phyloP scores from a whole-genome alignment of 2,113 vertebrate genomes.

The Crypturellus undulatus region DNA sequence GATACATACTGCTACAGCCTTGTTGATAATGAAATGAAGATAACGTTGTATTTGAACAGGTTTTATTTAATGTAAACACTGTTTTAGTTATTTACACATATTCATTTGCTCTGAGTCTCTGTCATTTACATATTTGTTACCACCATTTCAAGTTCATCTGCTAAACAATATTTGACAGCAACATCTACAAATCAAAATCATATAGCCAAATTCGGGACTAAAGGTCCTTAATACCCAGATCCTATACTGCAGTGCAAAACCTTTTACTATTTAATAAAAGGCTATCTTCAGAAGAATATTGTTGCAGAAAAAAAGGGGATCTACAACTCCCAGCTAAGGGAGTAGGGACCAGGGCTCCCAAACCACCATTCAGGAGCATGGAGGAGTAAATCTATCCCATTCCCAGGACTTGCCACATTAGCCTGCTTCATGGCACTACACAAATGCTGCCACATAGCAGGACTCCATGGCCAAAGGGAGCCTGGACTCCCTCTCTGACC shows the following conservation, averaged over 20 bases:
- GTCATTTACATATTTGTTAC: neutral
- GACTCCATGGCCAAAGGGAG: neutral
- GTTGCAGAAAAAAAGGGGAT: neutral
- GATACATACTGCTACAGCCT: neutral
- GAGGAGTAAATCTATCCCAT: neutral
- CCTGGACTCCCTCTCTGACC: rapidly evolving
- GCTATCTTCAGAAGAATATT: neutral
- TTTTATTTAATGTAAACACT: constrained; percentile 2
- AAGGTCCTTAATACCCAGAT: neutral
- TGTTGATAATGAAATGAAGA: constrained; percentile 13
- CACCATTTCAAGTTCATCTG: neutral
- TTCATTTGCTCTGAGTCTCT: neutral
- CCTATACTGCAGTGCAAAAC: neutral
- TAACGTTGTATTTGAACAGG: constrained; percentile 10
- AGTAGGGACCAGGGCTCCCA: neutral
- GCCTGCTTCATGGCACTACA: neutral
- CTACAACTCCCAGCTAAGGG: neutral
- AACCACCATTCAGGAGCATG: neutral
- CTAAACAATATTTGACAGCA: neutral
- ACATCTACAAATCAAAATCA: neutral
- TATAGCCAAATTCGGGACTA: neutral
- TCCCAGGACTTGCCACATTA: rapidly evolving
- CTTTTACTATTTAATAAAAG: neutral
- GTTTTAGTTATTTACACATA: constrained; percentile 19
- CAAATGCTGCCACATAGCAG: neutral